Conservation (phyloP, 2,888 invertebrate genomes). For the Pogonocherus hispidulus region DNA sequence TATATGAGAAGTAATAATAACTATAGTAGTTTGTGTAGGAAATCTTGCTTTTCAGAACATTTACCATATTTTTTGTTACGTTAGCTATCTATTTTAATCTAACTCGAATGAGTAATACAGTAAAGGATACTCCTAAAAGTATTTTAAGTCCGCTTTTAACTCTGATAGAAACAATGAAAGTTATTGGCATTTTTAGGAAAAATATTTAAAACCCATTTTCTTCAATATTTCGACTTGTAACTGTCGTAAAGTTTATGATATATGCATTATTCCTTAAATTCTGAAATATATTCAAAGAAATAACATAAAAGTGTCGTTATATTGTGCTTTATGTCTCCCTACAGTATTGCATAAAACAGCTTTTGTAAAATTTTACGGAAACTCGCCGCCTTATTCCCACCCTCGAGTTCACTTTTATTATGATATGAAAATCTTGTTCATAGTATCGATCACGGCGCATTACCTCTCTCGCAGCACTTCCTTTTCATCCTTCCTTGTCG, state of each 20-base stretch:
- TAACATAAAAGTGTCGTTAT: background rate
- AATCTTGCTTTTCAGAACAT: no score
- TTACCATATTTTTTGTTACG: no score
- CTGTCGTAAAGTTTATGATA: background rate
- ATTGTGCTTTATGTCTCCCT: slow-evolving; percentile 8
- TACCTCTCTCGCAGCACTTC: slow-evolving; percentile 22
- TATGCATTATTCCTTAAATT: background rate
- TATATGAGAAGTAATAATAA: no score
- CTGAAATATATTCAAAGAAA: slow-evolving; percentile 15
- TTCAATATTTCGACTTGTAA: no score
- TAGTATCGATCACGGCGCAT: slow-evolving; percentile 40
- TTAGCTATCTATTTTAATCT: no score
- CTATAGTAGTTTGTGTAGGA: no score
- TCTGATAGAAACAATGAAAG: no score
- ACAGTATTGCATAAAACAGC: background rate
- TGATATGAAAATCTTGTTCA: slow-evolving; percentile 40
- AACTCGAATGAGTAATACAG: no score
- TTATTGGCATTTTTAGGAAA: no score
- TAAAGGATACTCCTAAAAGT: no score
- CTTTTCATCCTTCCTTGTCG: slow-evolving; percentile 17
- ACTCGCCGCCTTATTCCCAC: slow-evolving; percentile 6
- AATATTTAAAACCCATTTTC: no score
- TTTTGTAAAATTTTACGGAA: slow-evolving; percentile 11
- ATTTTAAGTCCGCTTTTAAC: no score
- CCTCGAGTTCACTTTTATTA: slow-evolving; percentile 32